Evolutionary conservation across 2,888 invertebrate species (phyloP), one percentile per base, ranked within the genome.

Genomic region (Drosophila greeni): DNA sequence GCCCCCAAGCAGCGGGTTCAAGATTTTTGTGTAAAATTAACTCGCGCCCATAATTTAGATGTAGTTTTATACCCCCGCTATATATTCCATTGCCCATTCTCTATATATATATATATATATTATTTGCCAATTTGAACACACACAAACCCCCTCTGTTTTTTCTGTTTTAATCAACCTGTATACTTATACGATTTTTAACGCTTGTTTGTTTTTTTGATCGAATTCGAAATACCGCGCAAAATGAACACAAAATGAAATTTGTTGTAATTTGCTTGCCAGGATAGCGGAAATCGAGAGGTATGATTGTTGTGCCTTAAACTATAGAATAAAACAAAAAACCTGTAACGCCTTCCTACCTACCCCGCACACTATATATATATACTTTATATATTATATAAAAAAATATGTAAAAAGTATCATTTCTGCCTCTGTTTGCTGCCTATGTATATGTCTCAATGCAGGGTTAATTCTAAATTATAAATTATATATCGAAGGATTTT

Each of bases 271-370:
- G 88, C 88, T 88, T 88, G 88, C 91, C 92, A 92, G 92, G 92
- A 92, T 90, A 92, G 92, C 92, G 92, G 92, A 89, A 92, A 92
- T 90, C 92, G 92, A 88, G 92, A 92, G 92, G 92, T 92, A 92
- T 92, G 88, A 85, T 79, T 78, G 80, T 84, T 84, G 81, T 75
- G 89, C 71, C 78, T 66, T 31, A 47, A 74, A 65, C 65, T 64
- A 88, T 73, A 83, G 77, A 84, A 78, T 87, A 87, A 85, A 76
- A 62, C 61, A 86, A 85, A 61, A 86, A 85, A 77, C 64, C 66
- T 71, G 26, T 69, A 33, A 40, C 45, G 61, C 70, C 61, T 53
- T 62, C 31, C 31, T 68, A 33, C 45, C 34, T 51, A 49, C 42
- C 42, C 48, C 40, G 49, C 31, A 58, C 34, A 45, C 52, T 45